Base-by-base conservation (phyloP, 2,113 vertebrate species). In the Oceanodroma tethys region DNA sequence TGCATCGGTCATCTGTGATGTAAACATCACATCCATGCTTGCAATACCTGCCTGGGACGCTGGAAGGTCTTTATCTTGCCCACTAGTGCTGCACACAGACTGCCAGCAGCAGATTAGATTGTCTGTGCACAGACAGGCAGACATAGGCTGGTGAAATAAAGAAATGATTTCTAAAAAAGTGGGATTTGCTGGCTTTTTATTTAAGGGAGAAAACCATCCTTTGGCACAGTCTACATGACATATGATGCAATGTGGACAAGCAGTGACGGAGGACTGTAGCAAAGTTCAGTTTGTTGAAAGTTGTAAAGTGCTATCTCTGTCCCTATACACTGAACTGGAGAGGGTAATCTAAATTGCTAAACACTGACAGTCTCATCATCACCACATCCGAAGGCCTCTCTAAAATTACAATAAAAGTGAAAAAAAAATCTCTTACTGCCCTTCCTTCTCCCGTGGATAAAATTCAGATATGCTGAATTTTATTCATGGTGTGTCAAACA, bases 1-100 rank as follows among this genome's bases (percentile, higher is more conserved):
- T 42, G 19, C 12, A 12, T 62, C 1, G 0, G 15, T 20, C 47
- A 47, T 26, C n/a, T 3, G 1, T 26, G 48, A 45, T 86, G 22
- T 7, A 60, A 18, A 30, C 40, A 34, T 68, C 82, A 70, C 55
- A 63, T 19, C 32, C 16, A 8, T 15, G 27, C 48, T 71, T 65
- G 56, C 60, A 47, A 11, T 27, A 58, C n/a, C 18, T 68, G 17
- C 32, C 56, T 53, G 38, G 50, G 50, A 65, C 23, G 13, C n/a
- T 29, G 43, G 14, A 26, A 58, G 19, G 25, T 50, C 27, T 73
- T 58, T 4, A 3, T 62, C 21, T 55, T 86, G 38, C 23, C 10
- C 22, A 26, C 18, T 34, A 23, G 19, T 17, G 19, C 59, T 68
- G 74, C 59, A 19, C 20, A 30, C 29, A 72, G 70, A 26, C 53